Percentiles rank a stretch among this genome's conserved stretches.
phyloP scores from a whole-genome alignment of 2,888 invertebrate species.

The Dicranocentrus wangi region DNA sequence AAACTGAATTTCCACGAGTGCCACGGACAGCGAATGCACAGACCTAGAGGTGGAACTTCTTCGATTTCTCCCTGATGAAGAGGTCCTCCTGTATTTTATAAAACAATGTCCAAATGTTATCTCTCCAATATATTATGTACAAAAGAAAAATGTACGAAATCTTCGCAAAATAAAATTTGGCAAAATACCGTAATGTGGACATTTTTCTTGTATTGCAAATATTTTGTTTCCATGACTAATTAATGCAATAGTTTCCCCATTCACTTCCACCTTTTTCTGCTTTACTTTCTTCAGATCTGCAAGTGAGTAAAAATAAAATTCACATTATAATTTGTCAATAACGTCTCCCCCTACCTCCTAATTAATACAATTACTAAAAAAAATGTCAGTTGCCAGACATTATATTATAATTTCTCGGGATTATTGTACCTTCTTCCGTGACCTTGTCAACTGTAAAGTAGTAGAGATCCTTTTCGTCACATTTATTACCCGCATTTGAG shows the following conservation, averaged over 20 bases:
- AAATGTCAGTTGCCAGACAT: background rate
- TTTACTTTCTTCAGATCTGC: constrained; percentile 52
- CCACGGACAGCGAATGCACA: constrained; percentile 72
- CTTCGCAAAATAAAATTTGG: background rate
- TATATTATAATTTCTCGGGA: background rate
- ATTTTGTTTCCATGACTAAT: constrained; percentile 60
- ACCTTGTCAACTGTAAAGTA: constrained; percentile 66
- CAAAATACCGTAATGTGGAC: constrained; percentile 70
- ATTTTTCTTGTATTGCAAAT: constrained; percentile 69
- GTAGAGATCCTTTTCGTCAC: constrained; percentile 51
- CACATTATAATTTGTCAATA: background rate
- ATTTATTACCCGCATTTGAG: background rate
- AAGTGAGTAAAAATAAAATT: constrained; percentile 8
- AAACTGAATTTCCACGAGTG: constrained; percentile 72
- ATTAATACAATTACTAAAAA: no score
- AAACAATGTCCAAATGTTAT: background rate
- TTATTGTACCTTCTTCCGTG: constrained; percentile 55
- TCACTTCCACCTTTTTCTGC: constrained; percentile 65
- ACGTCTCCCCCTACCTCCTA: no score
- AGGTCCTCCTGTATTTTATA: constrained; percentile 69
- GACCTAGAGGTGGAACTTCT: constrained; percentile 64
- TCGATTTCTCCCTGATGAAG: constrained; percentile 70
- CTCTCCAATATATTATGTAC: no score
- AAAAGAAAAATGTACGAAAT: background rate
- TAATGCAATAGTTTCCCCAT: constrained; percentile 68